Conservation (phyloP, 2,113 vertebrate species). For the Scomber japonicus region DNA sequence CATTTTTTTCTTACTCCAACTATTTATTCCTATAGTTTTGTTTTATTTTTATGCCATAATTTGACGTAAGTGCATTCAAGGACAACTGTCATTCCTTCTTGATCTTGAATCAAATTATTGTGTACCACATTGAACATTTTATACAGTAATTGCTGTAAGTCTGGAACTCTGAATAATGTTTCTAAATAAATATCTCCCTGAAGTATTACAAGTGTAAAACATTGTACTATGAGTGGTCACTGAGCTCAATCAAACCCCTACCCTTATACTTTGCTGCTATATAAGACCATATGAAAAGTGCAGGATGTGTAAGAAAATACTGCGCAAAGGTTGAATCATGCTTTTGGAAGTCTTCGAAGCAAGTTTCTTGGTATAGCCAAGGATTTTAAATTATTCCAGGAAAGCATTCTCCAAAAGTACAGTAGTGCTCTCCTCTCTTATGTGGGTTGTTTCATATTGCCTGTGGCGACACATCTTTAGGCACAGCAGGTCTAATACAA, state of each 20-base stretch:
- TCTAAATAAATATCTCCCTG: background rate
- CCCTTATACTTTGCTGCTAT: background rate
- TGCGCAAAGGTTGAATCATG: constrained; percentile 22
- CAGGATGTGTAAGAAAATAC: constrained; percentile 41
- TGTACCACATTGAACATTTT: constrained; percentile 14
- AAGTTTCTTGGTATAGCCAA: constrained; percentile 29
- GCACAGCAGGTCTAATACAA: constrained; percentile 32
- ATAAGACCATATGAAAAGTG: constrained; percentile 43
- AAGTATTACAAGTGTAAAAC: background rate
- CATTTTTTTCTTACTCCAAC: background rate
- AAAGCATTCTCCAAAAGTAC: constrained; percentile 29
- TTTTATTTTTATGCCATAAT: background rate
- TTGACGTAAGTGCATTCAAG: background rate
- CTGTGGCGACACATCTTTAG: constrained; percentile 1
- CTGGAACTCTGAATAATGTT: background rate
- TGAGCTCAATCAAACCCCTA: background rate
- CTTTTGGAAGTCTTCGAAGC: constrained; percentile 26
- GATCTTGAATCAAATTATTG: background rate
- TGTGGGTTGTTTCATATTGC: constrained; percentile 32
- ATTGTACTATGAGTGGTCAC: constrained; percentile 37
- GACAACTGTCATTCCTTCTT: background rate
- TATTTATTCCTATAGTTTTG: background rate
- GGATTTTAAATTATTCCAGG: constrained; percentile 35
- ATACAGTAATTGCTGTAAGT: background rate
- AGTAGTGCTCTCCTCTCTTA: constrained; percentile 7